Evolutionary conservation across 2,888 invertebrate species (phyloP).

Genomic region (Mesoligia furuncula): DNA sequence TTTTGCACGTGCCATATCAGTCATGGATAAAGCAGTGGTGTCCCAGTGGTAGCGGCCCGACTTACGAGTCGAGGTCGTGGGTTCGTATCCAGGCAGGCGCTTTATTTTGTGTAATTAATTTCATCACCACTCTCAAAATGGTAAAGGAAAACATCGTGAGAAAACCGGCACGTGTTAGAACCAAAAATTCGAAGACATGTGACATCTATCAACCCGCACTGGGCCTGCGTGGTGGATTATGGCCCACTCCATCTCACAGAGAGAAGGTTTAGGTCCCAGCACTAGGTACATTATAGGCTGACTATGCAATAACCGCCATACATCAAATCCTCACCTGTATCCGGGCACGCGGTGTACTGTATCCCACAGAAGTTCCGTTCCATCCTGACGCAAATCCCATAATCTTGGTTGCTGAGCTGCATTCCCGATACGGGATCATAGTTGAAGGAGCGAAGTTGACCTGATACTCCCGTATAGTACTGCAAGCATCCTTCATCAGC

Average conservation of each 20-base stretch:
- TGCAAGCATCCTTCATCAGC: constrained; percentile 95
- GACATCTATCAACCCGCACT: neutral
- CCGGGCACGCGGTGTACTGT: constrained; percentile 94
- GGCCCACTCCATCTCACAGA: too few relatives aligned
- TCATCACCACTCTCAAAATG: neutral
- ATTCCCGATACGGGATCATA: constrained; percentile 94
- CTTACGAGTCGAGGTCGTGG: too few relatives aligned
- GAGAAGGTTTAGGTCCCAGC: neutral
- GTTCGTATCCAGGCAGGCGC: too few relatives aligned
- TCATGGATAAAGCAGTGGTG: too few relatives aligned
- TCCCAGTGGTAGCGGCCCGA: too few relatives aligned
- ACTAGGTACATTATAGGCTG: neutral
- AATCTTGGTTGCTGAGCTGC: constrained; percentile 97
- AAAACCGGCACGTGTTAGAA: neutral
- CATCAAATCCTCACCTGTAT: constrained; percentile 88
- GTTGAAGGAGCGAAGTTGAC: constrained; percentile 95
- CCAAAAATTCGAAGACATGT: too few relatives aligned
- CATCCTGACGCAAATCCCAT: constrained; percentile 95
- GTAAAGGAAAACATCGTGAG: neutral
- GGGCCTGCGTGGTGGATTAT: neutral
- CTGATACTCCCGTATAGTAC: constrained; percentile 94
- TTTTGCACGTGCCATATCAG: too few relatives aligned
- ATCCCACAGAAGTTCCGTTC: constrained; percentile 97
- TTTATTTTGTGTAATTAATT: too few relatives aligned
- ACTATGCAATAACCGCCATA: neutral